phyloP scores from a whole-genome alignment of 2,113 vertebrate genomes.

The Microtus montanus region DNA sequence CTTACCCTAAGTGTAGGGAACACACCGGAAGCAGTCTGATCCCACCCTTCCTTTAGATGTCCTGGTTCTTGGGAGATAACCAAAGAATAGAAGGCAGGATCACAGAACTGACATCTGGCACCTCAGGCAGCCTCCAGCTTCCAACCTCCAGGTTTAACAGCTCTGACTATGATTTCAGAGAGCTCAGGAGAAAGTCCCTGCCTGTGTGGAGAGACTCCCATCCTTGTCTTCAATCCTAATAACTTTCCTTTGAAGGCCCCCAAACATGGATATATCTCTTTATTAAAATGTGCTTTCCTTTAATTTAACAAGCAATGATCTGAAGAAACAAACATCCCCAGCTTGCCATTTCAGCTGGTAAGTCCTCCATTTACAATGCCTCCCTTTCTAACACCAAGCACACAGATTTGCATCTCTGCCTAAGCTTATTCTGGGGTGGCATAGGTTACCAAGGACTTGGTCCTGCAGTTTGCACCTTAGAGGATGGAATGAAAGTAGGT shows the following conservation, averaged over 20 bases:
- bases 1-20: not conserved
- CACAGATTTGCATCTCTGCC: not conserved
- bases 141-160: not conserved
- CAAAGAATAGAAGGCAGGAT: not conserved
- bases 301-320: conserved; percentile 5
- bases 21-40: not conserved
- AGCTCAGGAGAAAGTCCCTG: not conserved
- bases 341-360: not conserved
- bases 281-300: not conserved
- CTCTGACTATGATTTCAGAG: too few species aligned
- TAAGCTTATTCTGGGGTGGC: not conserved
- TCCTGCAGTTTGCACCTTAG: not conserved
- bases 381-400: conserved; percentile 28
- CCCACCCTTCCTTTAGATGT: not conserved
- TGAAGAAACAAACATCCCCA: conserved; percentile 45
- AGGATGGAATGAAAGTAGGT: not conserved
- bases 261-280: not conserved
- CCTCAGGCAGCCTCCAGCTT: not conserved
- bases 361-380: conserved; percentile 18
- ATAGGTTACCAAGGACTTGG: not conserved
- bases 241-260: not conserved
- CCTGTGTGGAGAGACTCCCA: too few species aligned
- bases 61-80: not conserved
- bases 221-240: not conserved
- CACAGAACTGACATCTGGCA: conserved; percentile 27